Evolutionary conservation across 1,140 invertebrate genomes (phyloP), one percentile per base, ranked within the genome.

Genomic region (Drosophila orena): DNA sequence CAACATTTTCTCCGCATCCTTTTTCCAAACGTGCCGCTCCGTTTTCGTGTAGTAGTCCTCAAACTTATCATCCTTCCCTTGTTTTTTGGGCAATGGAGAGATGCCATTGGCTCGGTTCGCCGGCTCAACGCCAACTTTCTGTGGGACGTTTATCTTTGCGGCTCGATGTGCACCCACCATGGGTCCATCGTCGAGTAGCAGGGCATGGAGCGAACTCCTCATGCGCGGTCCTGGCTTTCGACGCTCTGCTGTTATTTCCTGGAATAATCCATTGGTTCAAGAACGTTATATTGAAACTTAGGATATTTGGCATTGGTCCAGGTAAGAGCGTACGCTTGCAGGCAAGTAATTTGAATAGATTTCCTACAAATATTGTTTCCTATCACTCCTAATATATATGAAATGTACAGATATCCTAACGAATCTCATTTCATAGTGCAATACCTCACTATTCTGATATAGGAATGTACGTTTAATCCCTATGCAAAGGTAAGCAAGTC

Each of bases 1-100:
- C 5, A 83, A 55, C 20, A 75, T 56, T 42, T 75, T 77, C 0
- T 77, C 74, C 3, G 80, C 66, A 8, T 84, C 81, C 8, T 81
- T 71, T 0, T 57, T 46, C 79, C 79, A 83, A 5, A n/a, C 15
- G 35, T 84, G 77, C 2, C 79, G 66, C 7, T 68, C 64, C 8
- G 64, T 68, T 37, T 68, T 68, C 2, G 47, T 27, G 38, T 68
- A 68, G 10, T 15, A 20, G 3, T 68, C 43, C 1, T 35, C 15
- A 17, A 68, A 52, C 34, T 22, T 24, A 24, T 62, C 62, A 15
- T 47, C 24, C 5, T 37, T 27, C 11, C 22, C 12, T 2, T 40
- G 35, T 5, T 7, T 47, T 11, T 30, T 66, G 1, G 17, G 10
- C 14, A 15, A 6, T n/a, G 17, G 5, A 1, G 6, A 12, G 8